Evolutionary conservation across 1,140 invertebrate genomes (phyloP), one percentile per base, ranked within the genome.

Genomic region (Cherax quadricarinatus): DNA sequence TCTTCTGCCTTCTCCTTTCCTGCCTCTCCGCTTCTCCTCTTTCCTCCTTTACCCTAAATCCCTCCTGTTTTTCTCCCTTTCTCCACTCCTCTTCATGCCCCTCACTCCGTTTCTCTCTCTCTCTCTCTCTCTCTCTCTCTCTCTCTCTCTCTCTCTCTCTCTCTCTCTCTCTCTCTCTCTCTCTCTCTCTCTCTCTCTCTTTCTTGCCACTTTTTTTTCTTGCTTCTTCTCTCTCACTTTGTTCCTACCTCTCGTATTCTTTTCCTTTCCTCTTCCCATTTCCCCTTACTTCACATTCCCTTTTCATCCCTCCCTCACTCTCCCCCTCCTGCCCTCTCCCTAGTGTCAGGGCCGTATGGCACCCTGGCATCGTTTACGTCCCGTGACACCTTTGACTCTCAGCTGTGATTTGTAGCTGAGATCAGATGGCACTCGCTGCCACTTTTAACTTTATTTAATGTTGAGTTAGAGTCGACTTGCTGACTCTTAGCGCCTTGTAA

Each of bases 341-440:
- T 49, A 49, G 86, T 79, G 86, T 49, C 86, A 88, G 73, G 86
- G 21, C 86, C 49, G 86, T 88, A 81, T 81, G 86, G 78, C 79
- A 75, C 79, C 57, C 78, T 81, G 86, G 86, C 86, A 88, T 88
- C 86, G 78, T 88, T 88, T 88, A 88, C 86, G 86, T 88, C 53
- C 48, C 57, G 86, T 88, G 78, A 78, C 86, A 88, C 86, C 78
- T 60, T 51, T 12, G 51, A 66, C 86, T 80, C 86, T 88, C 86
- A 62, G 53, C 86, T 62, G 86, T 88, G 86, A 88, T 88, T 88
- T 88, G 86, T 88, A 81, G 78, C 53, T 48, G 75, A 78, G 75
- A 88, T 88, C 86, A 80, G 86, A 48, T 88, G 86, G 78, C 86
- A 81, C 51, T 4, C 51, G 51, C 14, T 88, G 79, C 81, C 75